Percentiles rank a stretch among this genome's conserved stretches.
Conservation (phyloP, 1,140 invertebrate genomes). For the Phortica variegata region DNA sequence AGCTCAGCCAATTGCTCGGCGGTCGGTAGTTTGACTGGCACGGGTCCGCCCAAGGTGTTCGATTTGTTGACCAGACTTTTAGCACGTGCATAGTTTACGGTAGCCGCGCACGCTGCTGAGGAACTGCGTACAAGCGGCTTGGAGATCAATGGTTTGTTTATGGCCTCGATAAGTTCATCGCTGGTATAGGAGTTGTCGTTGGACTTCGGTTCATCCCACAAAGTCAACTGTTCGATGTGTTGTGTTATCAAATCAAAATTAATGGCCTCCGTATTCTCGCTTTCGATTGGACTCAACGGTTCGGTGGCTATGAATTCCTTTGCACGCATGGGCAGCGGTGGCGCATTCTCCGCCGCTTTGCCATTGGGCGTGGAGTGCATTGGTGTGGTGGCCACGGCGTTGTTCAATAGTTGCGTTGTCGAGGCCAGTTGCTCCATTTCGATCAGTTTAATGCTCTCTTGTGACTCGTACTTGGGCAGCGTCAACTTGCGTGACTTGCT, state of each 20-base stretch:
- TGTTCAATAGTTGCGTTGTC: conserved; percentile 23
- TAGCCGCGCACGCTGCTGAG: conserved; percentile 33
- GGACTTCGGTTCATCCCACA: conserved; percentile 18
- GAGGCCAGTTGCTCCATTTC: conserved; percentile 46
- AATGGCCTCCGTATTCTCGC: conserved; percentile 28
- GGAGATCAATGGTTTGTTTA: conserved; percentile 42
- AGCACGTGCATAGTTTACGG: conserved; percentile 41
- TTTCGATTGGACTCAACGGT: conserved; percentile 31
- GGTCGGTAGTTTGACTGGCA: conserved; percentile 36
- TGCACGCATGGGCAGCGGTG: conserved; percentile 1
- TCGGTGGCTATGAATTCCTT: conserved; percentile 44
- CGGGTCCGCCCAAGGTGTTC: conserved; percentile 30
- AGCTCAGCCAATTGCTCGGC: conserved; percentile 40
- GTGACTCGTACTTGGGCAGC: conserved; percentile 27
- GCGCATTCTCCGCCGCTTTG: no score
- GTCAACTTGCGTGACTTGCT: conserved; percentile 24
- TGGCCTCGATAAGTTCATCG: conserved; percentile 34
- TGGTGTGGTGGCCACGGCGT: no score
- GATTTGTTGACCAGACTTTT: conserved; percentile 41
- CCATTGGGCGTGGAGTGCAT: not conserved
- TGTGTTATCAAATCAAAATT: conserved; percentile 42
- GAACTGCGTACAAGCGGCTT: conserved; percentile 42
- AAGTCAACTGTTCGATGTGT: conserved; percentile 32
- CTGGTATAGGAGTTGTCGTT: not conserved
- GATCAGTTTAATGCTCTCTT: conserved; percentile 43